A percentile compares a stretch with the other conserved stretches of the same genome.
Conservation (phyloP, 2,113 vertebrate species). For the Etheostoma spectabile region DNA sequence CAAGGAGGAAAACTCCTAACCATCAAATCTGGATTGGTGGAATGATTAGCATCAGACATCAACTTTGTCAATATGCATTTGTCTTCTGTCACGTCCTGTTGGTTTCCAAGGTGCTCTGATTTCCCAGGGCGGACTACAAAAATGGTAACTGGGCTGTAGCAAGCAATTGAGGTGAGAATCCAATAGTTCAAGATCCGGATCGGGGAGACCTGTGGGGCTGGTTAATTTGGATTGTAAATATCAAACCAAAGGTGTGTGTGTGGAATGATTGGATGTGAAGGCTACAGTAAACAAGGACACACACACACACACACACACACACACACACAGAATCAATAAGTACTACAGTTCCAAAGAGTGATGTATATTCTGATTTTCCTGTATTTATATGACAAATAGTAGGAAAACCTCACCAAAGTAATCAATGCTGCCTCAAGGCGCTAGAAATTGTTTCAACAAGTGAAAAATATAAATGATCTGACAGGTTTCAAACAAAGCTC, state of each 20-base stretch:
- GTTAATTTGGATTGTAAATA: constrained; percentile 23
- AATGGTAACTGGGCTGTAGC: constrained; percentile 12
- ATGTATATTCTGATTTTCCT: neutral
- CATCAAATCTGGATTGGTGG: constrained; percentile 4
- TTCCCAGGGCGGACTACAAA: neutral
- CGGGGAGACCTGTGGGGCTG: constrained; percentile 21
- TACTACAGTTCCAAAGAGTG: neutral
- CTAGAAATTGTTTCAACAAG: neutral
- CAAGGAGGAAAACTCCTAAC: neutral
- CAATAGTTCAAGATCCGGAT: constrained; percentile 47
- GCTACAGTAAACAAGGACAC: neutral
- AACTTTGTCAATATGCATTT: constrained; percentile 36
- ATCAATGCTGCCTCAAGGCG: neutral
- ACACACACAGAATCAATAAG: neutral
- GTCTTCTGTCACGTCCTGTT: constrained; percentile 43
- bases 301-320: neutral
- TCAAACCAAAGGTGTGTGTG: constrained; percentile 3
- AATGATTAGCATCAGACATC: constrained; percentile 46
- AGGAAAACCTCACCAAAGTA: neutral
- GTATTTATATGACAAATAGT: too few relatives aligned
- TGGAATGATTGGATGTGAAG: neutral
- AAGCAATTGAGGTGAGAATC: constrained; percentile 61
- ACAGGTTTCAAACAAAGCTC: neutral
- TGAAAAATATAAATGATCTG: neutral
- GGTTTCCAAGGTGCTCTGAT: constrained; percentile 20